These are phyloP conservation scores for Dasysyrphus tricinctus DNA, from an alignment of 2,888 invertebrate species.

Conservation along the genomic window DNA sequence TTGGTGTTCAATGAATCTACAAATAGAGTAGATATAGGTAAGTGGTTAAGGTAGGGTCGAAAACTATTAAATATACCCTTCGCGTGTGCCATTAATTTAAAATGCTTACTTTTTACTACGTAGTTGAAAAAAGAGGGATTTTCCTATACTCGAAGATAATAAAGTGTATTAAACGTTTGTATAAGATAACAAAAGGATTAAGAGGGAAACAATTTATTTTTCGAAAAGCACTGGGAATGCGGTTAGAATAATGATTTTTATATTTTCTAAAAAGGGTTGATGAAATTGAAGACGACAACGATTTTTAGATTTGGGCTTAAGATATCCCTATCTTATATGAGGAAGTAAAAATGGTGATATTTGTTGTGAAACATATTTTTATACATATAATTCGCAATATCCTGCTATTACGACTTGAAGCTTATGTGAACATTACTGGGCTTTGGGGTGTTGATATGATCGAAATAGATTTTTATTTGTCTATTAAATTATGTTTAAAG, in stretches of 20 bases:
- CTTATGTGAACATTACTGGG: too few relatives aligned
- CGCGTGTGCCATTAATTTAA: slow-evolving; percentile 67
- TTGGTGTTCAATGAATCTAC: slow-evolving; percentile 28
- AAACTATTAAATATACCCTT: slow-evolving; percentile 36
- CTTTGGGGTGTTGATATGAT: too few relatives aligned
- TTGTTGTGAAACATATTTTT: not conserved
- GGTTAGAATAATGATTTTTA: not conserved
- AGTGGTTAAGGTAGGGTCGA: slow-evolving; percentile 53
- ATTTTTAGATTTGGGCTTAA: not conserved
- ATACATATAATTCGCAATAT: not conserved
- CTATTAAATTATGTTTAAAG: too few relatives aligned
- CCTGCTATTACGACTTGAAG: too few relatives aligned
- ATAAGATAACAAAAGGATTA: slow-evolving; percentile 56
- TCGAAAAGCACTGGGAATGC: not conserved
- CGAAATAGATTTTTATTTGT: too few relatives aligned
- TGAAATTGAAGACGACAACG: slow-evolving; percentile 5
- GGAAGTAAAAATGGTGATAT: not conserved
- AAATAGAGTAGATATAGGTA: slow-evolving; percentile 11
- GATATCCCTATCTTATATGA: too few relatives aligned
- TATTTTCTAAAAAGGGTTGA: not conserved
- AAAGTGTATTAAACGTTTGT: not conserved
- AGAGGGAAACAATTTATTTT: slow-evolving; percentile 20
- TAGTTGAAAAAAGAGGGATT: not conserved
- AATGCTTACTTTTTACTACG: slow-evolving; percentile 26
- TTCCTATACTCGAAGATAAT: not conserved